Evolutionary conservation across 2,797 vertebrate genomes (phyloP).

Genomic region (Morelia viridis): DNA sequence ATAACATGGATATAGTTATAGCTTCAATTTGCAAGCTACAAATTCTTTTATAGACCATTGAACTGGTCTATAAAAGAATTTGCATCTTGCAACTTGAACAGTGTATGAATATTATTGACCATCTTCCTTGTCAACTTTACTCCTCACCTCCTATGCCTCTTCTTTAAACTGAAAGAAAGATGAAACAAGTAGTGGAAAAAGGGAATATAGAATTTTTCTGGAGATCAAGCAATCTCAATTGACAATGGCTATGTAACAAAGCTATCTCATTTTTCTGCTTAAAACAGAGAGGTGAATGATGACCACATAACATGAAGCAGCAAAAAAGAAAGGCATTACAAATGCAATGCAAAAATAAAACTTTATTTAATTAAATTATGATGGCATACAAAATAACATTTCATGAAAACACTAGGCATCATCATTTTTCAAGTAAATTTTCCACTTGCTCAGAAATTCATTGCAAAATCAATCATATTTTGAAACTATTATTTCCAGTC

Average conservation of each 20-base stretch:
- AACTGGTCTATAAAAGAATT: not conserved
- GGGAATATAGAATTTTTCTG: not conserved
- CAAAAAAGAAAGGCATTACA: not conserved
- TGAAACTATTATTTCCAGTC: conserved; percentile 52
- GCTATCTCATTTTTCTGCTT: not conserved
- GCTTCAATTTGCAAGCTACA: too few species aligned
- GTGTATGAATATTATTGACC: conserved; percentile 6
- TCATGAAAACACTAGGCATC: conserved; percentile 24
- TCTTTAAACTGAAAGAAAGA: conserved; percentile 24
- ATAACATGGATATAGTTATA: not conserved
- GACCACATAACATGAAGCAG: conserved; percentile 4
- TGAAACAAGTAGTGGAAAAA: conserved; percentile 18
- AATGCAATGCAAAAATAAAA: conserved; percentile 17
- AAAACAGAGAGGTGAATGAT: conserved; percentile 14
- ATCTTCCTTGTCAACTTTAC: not conserved
- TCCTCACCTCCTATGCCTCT: not conserved
- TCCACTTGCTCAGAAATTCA: conserved; percentile 47
- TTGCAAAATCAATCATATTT: conserved; percentile 59
- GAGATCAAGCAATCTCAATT: not conserved
- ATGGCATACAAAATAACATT: conserved; percentile 44
- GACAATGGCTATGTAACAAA: not conserved
- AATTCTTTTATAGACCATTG: not conserved
- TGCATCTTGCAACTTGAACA: not conserved
- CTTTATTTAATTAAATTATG: conserved; percentile 37
- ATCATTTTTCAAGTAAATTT: conserved; percentile 46